Base-by-base conservation (phyloP, 1,140 invertebrate genomes). In the Ceratosolen solmsi region DNA sequence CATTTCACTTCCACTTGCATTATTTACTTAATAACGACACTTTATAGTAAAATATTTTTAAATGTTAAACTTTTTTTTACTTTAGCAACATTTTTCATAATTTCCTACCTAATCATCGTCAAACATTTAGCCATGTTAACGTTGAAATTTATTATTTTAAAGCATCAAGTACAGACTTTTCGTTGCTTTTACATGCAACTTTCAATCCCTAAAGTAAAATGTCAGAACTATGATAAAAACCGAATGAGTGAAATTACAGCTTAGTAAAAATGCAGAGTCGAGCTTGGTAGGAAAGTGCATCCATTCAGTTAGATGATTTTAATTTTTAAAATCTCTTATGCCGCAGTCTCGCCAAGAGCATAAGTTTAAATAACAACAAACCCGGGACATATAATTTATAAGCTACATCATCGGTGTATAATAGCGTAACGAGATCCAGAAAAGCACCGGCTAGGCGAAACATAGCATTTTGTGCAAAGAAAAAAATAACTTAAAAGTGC, bases 311-410 rank as follows among this genome's bases (percentile, higher is more conserved):
- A 49, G 25, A 30, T 7, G 46, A 49, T 56, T 49, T 56, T 56
- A 54, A 74, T 56, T 74, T 56, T 56, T 56, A 72, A 72, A 74
- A 27, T 11, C 30, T 30, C 15, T 36, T 4, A 33, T 51, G 1
- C 15, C 4, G 20, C 27, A 0, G n/a, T 17, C 30, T 56, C 15
- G 27, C 3, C 0, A 25, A 38, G 51, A 36, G 11, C 51, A 38
- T 56, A 56, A 74, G 22, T 27, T 56, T 74, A 33, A 54, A 74
- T 74, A 72, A 72, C 46, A 70, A 70, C 36, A 15, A 33, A 27
- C 9, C 1, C 8, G 63, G 17, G 7, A 41, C 17, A 41, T 13
- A 41, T 70, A 70, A 41, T 46, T 2, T 8, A 70, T 0, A 70
- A 25, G 36, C 13, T n/a, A 9, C 36, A 41, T 41, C 20, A n/a